These are phyloP conservation scores for Loxodonta africana DNA, from an alignment of 2,113 vertebrate species.

Conservation along the genomic window DNA sequence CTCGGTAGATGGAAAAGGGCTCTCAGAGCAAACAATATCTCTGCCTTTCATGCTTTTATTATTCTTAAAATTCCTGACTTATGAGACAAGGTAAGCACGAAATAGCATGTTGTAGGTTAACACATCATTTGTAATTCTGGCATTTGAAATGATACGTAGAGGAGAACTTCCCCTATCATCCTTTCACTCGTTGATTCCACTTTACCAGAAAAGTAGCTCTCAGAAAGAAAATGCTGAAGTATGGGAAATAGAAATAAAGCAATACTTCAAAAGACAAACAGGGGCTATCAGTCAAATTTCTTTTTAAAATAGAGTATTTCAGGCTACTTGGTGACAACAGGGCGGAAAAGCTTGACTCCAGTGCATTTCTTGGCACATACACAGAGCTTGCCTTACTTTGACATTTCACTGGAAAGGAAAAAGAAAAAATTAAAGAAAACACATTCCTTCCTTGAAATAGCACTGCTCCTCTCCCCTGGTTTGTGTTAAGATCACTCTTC, in stretches of 20 bases:
- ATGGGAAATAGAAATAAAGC: slow-evolving; percentile 54
- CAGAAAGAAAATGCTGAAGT: slow-evolving; percentile 62
- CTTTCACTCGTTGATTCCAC: slow-evolving; percentile 16
- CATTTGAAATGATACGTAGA: slow-evolving; percentile 45
- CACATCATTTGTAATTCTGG: slow-evolving; percentile 63
- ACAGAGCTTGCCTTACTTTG: background rate
- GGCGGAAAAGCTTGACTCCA: slow-evolving; percentile 44
- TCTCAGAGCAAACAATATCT: slow-evolving; percentile 27
- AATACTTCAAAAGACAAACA: slow-evolving; percentile 67
- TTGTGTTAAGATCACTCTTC: slow-evolving; percentile 63
- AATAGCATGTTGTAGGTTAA: slow-evolving; percentile 60
- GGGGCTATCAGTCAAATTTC: slow-evolving; percentile 51
- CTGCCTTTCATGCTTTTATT: slow-evolving; percentile 41
- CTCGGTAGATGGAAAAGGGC: background rate
- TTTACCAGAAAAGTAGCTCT: slow-evolving; percentile 57
- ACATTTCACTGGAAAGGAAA: slow-evolving; percentile 13
- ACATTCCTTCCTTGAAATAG: slow-evolving; percentile 57
- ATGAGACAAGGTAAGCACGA: slow-evolving; percentile 36
- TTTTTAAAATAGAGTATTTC: slow-evolving; percentile 66
- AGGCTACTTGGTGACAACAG: slow-evolving; percentile 46
- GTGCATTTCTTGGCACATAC: background rate
- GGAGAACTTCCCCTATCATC: slow-evolving; percentile 50
- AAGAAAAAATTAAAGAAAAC: background rate
- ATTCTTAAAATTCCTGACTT: slow-evolving; percentile 59
- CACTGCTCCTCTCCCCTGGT: slow-evolving; percentile 3